A percentile compares a stretch with the other conserved stretches of the same genome.
Evolutionary conservation across 2,888 invertebrate species (phyloP).

Genomic region (Myopa testacea): DNA sequence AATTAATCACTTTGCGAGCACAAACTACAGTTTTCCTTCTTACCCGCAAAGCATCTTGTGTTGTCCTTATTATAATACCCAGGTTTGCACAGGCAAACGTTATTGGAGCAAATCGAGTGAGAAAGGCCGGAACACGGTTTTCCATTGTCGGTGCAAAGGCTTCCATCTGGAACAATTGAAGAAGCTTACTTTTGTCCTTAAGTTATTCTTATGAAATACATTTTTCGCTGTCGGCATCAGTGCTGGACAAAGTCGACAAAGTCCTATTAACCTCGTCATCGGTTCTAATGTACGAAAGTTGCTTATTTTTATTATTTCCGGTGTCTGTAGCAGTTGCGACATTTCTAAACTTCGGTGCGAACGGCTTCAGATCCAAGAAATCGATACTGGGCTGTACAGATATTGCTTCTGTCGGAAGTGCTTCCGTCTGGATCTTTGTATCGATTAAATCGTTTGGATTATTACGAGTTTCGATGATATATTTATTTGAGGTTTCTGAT

Average conservation of each 20-base stretch:
- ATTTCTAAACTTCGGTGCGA: slow-evolving; percentile 55
- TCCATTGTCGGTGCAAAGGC: slow-evolving; percentile 60
- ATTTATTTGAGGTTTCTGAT: slow-evolving; percentile 44
- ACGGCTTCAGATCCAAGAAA: slow-evolving; percentile 58
- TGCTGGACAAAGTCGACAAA: slow-evolving; percentile 63
- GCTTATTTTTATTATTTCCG: slow-evolving; percentile 52
- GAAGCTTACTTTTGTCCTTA: not conserved
- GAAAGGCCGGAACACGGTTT: slow-evolving; percentile 59
- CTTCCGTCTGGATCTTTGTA: slow-evolving; percentile 38
- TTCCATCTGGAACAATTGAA: slow-evolving; percentile 55
- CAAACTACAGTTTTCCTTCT: not conserved
- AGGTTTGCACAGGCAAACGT: slow-evolving; percentile 61
- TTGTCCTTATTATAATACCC: slow-evolving; percentile 61
- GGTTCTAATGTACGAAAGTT: slow-evolving; percentile 45
- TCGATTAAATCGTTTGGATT: slow-evolving; percentile 46
- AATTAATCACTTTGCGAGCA: not conserved
- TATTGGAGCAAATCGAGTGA: slow-evolving; percentile 64
- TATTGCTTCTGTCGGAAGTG: slow-evolving; percentile 52
- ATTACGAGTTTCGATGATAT: slow-evolving; percentile 49
- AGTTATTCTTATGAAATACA: slow-evolving; percentile 50
- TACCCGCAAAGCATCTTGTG: slow-evolving; percentile 65
- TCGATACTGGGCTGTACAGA: slow-evolving; percentile 66
- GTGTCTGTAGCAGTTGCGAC: slow-evolving; percentile 56
- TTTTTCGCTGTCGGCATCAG: slow-evolving; percentile 61
- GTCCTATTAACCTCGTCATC: slow-evolving; percentile 65